phyloP scores from a whole-genome alignment of 2,888 invertebrate species.

The Epsilonema sp. region DNA sequence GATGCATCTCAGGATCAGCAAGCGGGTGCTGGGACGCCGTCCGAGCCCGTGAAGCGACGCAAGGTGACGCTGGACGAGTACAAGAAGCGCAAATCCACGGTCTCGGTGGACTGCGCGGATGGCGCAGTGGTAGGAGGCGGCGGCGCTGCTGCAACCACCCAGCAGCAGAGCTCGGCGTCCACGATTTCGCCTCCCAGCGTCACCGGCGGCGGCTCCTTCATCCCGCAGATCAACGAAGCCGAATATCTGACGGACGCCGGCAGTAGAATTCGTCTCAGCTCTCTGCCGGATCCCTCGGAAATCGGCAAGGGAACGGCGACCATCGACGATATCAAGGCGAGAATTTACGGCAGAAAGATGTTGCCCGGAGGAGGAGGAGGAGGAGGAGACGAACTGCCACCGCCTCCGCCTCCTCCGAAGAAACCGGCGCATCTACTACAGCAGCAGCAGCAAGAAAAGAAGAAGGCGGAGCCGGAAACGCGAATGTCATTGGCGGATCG shows the following conservation, averaged over 20 bases:
- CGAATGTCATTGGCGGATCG: constrained; percentile 6
- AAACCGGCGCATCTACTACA: too few species aligned
- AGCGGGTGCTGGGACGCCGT: neutral
- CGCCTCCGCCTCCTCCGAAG: neutral
- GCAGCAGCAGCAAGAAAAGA: too few species aligned
- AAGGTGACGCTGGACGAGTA: constrained; percentile 7
- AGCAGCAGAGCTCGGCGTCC: too few species aligned
- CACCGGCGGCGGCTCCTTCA: constrained; percentile 2
- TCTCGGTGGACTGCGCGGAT: too few species aligned
- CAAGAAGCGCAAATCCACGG: constrained; percentile 5
- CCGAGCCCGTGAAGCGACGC: neutral
- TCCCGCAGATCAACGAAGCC: constrained; percentile 1
- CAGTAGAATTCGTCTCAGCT: neutral
- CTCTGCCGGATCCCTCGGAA: neutral
- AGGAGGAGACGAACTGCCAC: too few species aligned
- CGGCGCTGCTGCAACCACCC: too few species aligned
- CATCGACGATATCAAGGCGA: neutral
- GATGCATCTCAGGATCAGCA: too few species aligned
- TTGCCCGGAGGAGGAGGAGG: too few species aligned
- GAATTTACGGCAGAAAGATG: constrained; percentile 2
- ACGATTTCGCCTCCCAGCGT: too few species aligned
- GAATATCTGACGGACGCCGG: neutral
- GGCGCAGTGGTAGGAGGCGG: too few species aligned
- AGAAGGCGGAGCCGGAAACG: neutral
- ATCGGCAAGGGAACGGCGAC: constrained; percentile 1